phyloP scores from a whole-genome alignment of 2,113 vertebrate species.

The Cinclus mexicanus region DNA sequence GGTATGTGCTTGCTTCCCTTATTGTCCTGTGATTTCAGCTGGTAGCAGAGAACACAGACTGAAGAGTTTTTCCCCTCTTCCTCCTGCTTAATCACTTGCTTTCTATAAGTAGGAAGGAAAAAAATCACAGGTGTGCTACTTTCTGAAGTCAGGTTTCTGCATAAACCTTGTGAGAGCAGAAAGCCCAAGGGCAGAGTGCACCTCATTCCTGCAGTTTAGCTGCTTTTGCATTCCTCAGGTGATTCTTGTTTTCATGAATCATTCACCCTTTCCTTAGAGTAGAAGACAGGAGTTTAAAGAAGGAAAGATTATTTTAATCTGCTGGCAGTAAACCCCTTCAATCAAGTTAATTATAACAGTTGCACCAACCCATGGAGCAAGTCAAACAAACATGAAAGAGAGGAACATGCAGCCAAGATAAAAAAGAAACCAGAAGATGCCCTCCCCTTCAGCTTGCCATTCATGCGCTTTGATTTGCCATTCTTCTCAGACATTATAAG shows the following conservation, averaged over 20 bases:
- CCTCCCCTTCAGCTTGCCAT: not conserved
- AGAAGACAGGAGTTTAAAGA: not conserved
- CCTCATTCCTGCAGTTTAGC: not conserved
- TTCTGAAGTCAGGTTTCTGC: not conserved
- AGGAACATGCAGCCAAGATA: not conserved
- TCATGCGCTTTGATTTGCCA: not conserved
- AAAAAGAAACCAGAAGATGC: not conserved
- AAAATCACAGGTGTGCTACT: not conserved
- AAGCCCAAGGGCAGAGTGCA: not conserved
- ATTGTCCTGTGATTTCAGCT: not conserved
- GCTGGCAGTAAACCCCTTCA: not conserved
- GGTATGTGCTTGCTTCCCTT: not conserved
- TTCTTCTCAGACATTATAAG: not conserved
- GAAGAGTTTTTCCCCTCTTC: not conserved
- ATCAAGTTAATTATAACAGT: not conserved
- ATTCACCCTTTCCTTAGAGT: not conserved
- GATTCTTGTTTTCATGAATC: not conserved
- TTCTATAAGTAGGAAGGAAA: not conserved
- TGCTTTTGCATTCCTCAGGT: not conserved
- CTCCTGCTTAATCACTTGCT: not conserved
- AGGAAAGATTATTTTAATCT: conserved; percentile 7
- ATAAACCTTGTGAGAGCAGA: not conserved
- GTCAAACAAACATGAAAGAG: conserved; percentile 17
- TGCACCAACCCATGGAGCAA: not conserved
- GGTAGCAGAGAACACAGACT: not conserved